A percentile compares a stretch with the other conserved stretches of the same genome.
Evolutionary conservation across 2,888 invertebrate genomes (phyloP).

Genomic region (Melipona bicolor): DNA sequence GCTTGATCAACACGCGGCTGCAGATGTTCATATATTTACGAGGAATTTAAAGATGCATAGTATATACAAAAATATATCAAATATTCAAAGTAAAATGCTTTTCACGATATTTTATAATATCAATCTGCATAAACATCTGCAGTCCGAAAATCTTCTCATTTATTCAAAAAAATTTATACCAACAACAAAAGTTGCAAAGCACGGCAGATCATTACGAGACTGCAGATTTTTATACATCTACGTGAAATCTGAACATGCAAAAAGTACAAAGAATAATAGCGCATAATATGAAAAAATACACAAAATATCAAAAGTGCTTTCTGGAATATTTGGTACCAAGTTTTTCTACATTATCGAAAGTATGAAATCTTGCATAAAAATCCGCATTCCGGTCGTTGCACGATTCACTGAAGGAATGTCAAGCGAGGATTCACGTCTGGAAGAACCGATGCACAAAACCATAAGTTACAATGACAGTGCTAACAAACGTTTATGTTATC

Average conservation of each 20-base stretch:
- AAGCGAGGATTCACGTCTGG: slow-evolving; percentile 21
- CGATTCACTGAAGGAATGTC: neutral
- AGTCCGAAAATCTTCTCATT: neutral
- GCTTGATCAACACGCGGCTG: neutral
- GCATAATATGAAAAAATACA: too few relatives aligned
- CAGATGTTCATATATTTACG: neutral
- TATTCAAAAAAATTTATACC: neutral
- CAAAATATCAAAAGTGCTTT: too few relatives aligned
- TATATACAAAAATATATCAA: neutral
- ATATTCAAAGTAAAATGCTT: neutral
- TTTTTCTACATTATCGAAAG: too few relatives aligned
- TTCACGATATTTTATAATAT: neutral
- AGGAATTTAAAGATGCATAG: neutral
- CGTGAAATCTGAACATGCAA: neutral
- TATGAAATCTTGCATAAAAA: too few relatives aligned
- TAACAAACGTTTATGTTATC: slow-evolving; percentile 31
- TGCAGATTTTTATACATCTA: too few relatives aligned
- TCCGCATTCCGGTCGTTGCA: too few relatives aligned
- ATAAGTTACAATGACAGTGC: slow-evolving; percentile 28
- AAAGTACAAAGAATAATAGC: too few relatives aligned
- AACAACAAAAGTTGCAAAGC: neutral
- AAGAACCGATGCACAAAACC: slow-evolving; percentile 28
- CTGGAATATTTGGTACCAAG: too few relatives aligned
- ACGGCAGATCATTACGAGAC: too few relatives aligned
- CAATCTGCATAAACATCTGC: neutral